Evolutionary conservation across 2,113 vertebrate genomes (phyloP), one percentile per base, ranked within the genome.

Genomic region (Nothobranchius kuhntae): DNA sequence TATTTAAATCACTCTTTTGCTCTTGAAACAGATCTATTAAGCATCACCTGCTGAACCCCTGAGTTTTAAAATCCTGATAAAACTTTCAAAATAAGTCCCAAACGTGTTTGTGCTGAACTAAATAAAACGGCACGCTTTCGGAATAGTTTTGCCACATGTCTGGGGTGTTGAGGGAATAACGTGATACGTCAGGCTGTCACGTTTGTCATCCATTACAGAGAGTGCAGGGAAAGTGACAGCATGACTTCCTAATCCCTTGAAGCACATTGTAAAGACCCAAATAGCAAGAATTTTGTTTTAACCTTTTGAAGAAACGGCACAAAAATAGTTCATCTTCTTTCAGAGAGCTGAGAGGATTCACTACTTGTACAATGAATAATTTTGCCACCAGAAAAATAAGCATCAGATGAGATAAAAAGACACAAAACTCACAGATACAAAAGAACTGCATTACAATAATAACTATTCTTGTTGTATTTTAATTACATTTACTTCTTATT

Each of bases 91-190:
- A 80, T 26, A 69, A 57, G 21, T 75, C 78, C 69, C 71, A 59
- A 15, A 55, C 46, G 70, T 75, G 50, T 21, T 71, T 26, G 55
- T 8, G 56, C 58, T 13, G 76, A 71, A 75, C 53, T 54, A 13
- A 75, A 86, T 81, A 76, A 81, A 76, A 73, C 44, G 65, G 36
- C 21, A 30, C 47, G 71, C 59, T 81, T 81, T 76, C 62, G 66
- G 55, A 84, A 69, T 53, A 76, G 72, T 65, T 76, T 69, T 71
- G 59, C 86, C 68, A 71, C 65, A 77, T 82, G 71, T 83, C 61
- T 50, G 12, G 57, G 62, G 53, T 10, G 76, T 65, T 71, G 50
- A 35, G 51, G 58, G 52, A 75, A 68, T 68, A 71, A 71, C 63
- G 74, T 42, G 13, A 45, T 35, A 61, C 60, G 47, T 77, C 55